Base-by-base conservation (phyloP, 2,113 vertebrate genomes). In the Papio anubis region DNA sequence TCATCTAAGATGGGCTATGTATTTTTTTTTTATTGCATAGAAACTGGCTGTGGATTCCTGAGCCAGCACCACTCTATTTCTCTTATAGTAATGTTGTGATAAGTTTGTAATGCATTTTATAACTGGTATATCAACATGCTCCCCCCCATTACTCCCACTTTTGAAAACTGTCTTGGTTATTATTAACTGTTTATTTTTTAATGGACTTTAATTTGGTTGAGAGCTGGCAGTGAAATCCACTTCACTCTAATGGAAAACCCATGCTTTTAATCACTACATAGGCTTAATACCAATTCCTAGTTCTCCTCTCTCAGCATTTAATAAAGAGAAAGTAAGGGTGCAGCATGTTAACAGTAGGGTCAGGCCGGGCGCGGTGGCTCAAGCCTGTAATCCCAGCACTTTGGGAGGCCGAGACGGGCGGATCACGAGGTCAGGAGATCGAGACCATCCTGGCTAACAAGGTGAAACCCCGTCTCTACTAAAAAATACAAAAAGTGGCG, bases 221-320 rank as follows among this genome's bases (percentile, higher is more conserved):
- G 72, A 94, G 17, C 45, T 68, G 57, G 23, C 61, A 52, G 61
- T 79, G 40, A 89, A 95, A 96, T 85, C 12, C 40, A 96, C 48
- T 48, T 94, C 79, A 89, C 4, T 45, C 9, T 73, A 57, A 94
- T 48, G 61, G 50, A 92, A 90, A 93, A 81, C 1, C 14, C 10
- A 72, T 70, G 10, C 12, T 72, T 88, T 81, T 50, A 52, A 76
- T 57, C 25, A 64, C 50, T 93, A 23, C 21, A 61, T 59, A 88
- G 79, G 79, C 30, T 55, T 89, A 78, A 30, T 48, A 79, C 25
- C 83, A 21, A 76, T 38, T 86, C 23, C 1, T 2, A 76, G 3
- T 94, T 88, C 16, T 83, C 32, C 72, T 55, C 78, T 76, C 30
- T 97, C 20, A 43, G 20, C 35, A 72, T 72, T 92, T 80, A 92